Evolutionary conservation across 2,113 vertebrate species (phyloP).

Genomic region (Corvus cornix): DNA sequence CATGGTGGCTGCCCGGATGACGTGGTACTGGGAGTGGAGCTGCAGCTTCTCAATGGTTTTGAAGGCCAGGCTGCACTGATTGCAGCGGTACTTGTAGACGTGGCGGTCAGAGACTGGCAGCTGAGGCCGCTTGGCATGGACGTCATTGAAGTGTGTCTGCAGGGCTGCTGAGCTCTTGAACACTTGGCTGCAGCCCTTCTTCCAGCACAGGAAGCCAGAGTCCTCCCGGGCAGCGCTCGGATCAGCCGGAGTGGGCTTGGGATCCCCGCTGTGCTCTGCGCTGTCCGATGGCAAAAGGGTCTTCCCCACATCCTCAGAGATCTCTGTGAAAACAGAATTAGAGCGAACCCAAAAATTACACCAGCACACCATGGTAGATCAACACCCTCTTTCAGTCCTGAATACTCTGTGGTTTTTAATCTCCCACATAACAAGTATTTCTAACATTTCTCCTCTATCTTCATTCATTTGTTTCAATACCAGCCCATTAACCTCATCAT

Average conservation of each 20-base stretch:
- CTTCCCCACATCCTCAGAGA: conserved; percentile 86
- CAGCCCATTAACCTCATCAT: neutral
- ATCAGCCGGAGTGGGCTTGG: conserved; percentile 82
- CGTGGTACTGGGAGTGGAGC: conserved; percentile 97
- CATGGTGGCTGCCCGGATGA: conserved; percentile 97
- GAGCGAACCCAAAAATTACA: neutral
- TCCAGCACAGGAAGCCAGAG: conserved; percentile 94
- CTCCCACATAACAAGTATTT: neutral
- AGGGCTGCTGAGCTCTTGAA: conserved; percentile 95
- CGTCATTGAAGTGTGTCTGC: conserved; percentile 95
- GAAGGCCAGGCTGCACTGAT: conserved; percentile 97
- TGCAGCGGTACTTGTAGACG: conserved; percentile 98
- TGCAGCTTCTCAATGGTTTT: conserved; percentile 98
- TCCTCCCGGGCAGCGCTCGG: conserved; percentile 84
- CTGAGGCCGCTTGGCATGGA: conserved; percentile 94
- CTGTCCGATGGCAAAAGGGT: conserved; percentile 75
- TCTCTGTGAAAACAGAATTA: conserved; percentile 72
- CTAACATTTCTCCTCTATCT: neutral
- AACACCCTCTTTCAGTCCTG: neutral
- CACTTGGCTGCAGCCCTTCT: conserved; percentile 97
- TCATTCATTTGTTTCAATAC: neutral
- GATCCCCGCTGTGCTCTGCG: conserved; percentile 75
- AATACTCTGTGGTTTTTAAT: neutral
- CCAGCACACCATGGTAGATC: neutral
- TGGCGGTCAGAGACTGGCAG: conserved; percentile 96